Percentiles rank a stretch among this genome's conserved stretches.
These are phyloP conservation scores for Napeogenes inachia DNA, from an alignment of 2,888 invertebrate genomes.

Conservation along the genomic window DNA sequence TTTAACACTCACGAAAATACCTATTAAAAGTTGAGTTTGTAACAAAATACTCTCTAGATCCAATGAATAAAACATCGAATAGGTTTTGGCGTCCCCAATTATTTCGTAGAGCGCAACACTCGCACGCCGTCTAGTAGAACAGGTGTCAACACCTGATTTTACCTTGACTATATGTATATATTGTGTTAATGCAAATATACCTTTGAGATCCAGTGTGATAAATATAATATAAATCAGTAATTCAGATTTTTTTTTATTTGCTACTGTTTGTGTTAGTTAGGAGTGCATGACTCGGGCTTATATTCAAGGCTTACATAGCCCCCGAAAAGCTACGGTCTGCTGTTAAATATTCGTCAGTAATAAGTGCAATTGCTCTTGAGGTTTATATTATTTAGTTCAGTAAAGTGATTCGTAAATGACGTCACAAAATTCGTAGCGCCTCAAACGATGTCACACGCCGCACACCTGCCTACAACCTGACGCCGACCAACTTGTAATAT, in stretches of 20 bases:
- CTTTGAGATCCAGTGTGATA: no score
- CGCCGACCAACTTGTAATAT: slow-evolving; percentile 29
- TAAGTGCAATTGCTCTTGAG: not conserved
- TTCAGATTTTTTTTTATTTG: no score
- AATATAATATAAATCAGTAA: no score
- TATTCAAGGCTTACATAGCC: no score
- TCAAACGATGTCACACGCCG: slow-evolving; percentile 24
- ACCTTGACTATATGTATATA: no score
- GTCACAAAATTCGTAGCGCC: slow-evolving; percentile 16
- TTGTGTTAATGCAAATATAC: no score
- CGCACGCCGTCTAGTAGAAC: not conserved
- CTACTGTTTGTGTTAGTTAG: no score
- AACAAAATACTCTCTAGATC: not conserved
- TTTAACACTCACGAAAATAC: not conserved
- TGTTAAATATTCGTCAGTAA: no score
- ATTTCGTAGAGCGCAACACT: not conserved
- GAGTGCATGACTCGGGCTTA: no score
- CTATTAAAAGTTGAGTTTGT: not conserved
- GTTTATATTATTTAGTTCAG: slow-evolving; percentile 1
- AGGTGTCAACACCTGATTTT: slow-evolving; percentile 1
- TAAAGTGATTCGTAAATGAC: slow-evolving; percentile 16
- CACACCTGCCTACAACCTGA: slow-evolving; percentile 39
- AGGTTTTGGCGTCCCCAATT: not conserved
- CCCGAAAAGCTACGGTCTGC: no score
- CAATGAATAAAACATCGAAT: no score